Base-by-base conservation (phyloP, 2,888 invertebrate species). In the Ormyrus labotus region DNA sequence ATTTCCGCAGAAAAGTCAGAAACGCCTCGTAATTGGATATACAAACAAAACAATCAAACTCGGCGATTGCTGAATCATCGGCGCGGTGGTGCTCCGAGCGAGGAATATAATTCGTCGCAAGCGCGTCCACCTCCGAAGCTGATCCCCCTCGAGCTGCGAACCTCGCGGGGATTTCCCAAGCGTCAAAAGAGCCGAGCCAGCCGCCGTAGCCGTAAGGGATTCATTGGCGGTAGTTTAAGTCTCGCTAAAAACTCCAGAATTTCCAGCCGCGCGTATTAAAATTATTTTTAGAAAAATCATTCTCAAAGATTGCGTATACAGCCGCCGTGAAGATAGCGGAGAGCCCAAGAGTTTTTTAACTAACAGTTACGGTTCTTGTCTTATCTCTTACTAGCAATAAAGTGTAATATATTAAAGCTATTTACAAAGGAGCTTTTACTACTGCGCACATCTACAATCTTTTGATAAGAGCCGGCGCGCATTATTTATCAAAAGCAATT, bases 1-100 rank as follows among this genome's bases (percentile, higher is more conserved):
- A 10, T 5, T 53, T 10, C 53, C 9, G 8, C 53, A 47, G 48
- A 64, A 47, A 47, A 48, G 47, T 58, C 58, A 10, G 34, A 34
- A 71, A 71, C 34, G 5, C 60, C 9, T 71, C 11, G n/a, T 63
- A 63, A 19, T 34, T 64, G 58, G 47, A 65, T 71, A 65, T 71
- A 58, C 34, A 72, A 76, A 76, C 60, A 69, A 69, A 48, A 67
- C 69, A 63, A 69, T 76, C 60, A 55, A 68, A 75, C 61, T 51
- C 53, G 63, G 63, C 47, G 50, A 75, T 68, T 53, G 63, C 70
- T 77, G 77, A 77, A 70, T 77, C 77, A 77, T 70, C 70, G 69
- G 1, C 34, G 63, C 13, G 48, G 48, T 60, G 19, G 47, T 60
- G 13, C 10, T 58, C 19, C 55, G 6, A 10, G 11, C 45, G 65